Conservation (phyloP, 2,888 invertebrate genomes). For the Leptinotarsa tumamoca region DNA sequence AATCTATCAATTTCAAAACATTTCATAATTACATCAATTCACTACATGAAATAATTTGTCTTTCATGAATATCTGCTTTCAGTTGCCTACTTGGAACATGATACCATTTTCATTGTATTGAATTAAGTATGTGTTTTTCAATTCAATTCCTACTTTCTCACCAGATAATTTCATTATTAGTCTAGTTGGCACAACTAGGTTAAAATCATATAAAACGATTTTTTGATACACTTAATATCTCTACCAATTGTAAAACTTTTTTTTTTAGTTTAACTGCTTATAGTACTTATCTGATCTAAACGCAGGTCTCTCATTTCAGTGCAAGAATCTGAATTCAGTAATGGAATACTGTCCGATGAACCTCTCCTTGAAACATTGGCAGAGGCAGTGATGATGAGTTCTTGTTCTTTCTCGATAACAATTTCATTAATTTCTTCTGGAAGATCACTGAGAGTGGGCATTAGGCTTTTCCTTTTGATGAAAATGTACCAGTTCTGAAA, state of each 20-base stretch:
- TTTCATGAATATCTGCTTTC: not conserved
- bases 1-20: no score
- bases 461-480: constrained; percentile 60
- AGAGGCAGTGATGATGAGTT: constrained; percentile 48
- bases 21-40: not conserved
- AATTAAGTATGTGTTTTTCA: not conserved
- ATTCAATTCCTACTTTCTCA: not conserved
- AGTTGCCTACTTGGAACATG: not conserved
- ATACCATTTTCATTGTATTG: no score
- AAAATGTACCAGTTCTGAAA: constrained; percentile 66
- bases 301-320: constrained; percentile 66
- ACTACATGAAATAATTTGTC: not conserved
- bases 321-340: constrained; percentile 60
- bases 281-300: constrained; percentile 67
- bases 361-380: constrained; percentile 53
- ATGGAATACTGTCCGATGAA: constrained; percentile 64
- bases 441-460: constrained; percentile 55
- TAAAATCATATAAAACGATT: not conserved
- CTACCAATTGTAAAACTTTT: not conserved
- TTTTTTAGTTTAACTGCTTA: constrained; percentile 62
- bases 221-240: not conserved
- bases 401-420: constrained; percentile 49
- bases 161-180: not conserved
- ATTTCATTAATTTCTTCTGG: constrained; percentile 50
- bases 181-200: not conserved